Evolutionary conservation across 2,113 vertebrate genomes (phyloP).

Genomic region (Brachyistius frenatus): DNA sequence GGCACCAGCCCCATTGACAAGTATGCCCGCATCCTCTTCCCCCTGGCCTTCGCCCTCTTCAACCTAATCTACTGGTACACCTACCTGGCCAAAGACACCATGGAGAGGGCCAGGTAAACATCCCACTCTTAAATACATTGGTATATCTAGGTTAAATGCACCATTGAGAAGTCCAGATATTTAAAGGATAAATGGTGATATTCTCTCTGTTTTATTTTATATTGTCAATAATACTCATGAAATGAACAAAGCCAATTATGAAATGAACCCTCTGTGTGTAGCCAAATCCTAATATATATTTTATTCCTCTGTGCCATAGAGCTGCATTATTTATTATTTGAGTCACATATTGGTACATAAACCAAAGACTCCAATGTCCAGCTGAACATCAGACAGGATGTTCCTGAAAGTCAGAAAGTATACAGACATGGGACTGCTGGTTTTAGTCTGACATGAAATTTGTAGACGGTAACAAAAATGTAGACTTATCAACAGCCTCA

Average conservation of each 20-base stretch:
- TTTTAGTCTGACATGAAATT: no score
- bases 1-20: conserved; percentile 93
- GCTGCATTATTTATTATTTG: no score
- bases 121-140: background rate
- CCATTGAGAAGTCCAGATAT: background rate
- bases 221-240: background rate
- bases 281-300: no score
- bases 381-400: no score
- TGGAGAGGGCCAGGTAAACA: conserved; percentile 84
- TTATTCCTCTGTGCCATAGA: no score
- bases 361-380: no score
- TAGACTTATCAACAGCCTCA: no score
- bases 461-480: no score
- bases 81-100: conserved; percentile 93
- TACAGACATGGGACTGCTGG: no score
- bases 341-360: background rate
- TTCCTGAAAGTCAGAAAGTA: no score
- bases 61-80: conserved; percentile 94
- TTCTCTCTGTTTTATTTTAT: no score
- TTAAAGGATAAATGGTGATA: conserved; percentile 8
- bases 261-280: no score
- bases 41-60: conserved; percentile 92
- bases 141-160: conserved; percentile 1
- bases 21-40: conserved; percentile 92
- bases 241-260: background rate